These are phyloP conservation scores for Strongylocentrotus purpuratus DNA, from an alignment of 35 echinoderm and acorn worm species.

Conservation along the genomic window DNA sequence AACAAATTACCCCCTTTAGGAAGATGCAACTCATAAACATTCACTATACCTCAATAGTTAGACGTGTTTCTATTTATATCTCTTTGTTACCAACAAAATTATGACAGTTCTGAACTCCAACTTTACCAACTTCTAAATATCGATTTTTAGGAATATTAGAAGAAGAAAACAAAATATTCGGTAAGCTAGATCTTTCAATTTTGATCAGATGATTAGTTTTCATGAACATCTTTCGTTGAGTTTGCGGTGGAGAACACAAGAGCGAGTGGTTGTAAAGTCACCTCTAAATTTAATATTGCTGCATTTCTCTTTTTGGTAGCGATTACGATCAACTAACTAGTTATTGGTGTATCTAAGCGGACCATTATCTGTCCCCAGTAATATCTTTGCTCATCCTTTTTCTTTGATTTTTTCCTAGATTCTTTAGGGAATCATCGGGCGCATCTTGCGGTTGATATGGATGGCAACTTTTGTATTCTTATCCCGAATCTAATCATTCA, in stretches of 20 bases:
- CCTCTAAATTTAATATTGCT: background rate
- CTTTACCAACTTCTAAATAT: background rate
- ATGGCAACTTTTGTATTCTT: slow-evolving; percentile 25
- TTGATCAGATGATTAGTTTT: background rate
- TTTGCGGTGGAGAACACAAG: background rate
- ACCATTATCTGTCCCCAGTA: background rate
- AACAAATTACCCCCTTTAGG: background rate
- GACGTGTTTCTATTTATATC: background rate
- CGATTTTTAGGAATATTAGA: background rate
- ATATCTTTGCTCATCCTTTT: slow-evolving; percentile 18
- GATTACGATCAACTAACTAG: background rate
- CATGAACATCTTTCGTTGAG: background rate
- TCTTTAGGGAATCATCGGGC: slow-evolving; percentile 6
- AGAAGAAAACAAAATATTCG: background rate
- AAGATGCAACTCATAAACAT: background rate
- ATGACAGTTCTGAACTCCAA: no score
- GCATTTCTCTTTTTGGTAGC: background rate
- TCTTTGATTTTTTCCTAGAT: background rate
- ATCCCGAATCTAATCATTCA: slow-evolving; percentile 7
- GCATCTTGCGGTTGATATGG: slow-evolving; percentile 16
- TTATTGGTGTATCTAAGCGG: background rate
- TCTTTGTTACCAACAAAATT: no score
- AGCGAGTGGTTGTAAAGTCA: background rate
- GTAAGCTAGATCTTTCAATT: background rate
- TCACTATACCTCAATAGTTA: background rate